A percentile compares a stretch with the other conserved stretches of the same genome.
phyloP scores from a whole-genome alignment of 2,113 vertebrate species.

The Macroglossus sobrinus region DNA sequence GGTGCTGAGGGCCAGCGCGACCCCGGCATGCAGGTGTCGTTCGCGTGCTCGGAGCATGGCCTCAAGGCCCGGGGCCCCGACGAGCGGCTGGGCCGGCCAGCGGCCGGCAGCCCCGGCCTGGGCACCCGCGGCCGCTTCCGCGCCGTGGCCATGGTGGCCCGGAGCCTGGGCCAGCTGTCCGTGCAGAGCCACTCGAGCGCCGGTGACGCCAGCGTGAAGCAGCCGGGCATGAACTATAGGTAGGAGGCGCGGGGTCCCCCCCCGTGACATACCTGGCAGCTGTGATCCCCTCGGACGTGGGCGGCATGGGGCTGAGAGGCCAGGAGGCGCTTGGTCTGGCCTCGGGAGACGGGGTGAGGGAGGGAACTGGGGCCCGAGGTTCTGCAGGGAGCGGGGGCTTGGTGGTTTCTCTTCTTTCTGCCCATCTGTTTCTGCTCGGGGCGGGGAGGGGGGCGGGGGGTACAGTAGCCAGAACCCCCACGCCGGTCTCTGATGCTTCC shows the following conservation, averaged over 20 bases:
- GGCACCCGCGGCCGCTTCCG: conserved; percentile 92
- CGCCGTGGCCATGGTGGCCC: conserved; percentile 95
- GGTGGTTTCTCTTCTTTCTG: not conserved
- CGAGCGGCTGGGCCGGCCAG: conserved; percentile 91
- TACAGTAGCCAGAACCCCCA: not conserved
- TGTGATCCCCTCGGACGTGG: not conserved
- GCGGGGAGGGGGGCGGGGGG: rapidly evolving
- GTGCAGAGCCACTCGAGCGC: conserved; percentile 88
- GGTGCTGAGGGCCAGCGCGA: not conserved
- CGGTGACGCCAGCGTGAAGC: conserved; percentile 86
- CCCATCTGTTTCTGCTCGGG: not conserved
- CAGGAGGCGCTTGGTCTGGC: not conserved
- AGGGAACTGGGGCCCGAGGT: not conserved
- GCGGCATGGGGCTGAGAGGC: not conserved
- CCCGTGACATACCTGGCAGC: not conserved
- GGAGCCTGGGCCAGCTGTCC: conserved; percentile 94
- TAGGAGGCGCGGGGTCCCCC: conserved; percentile 79
- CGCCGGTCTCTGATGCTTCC: not conserved
- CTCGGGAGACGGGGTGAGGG: not conserved
- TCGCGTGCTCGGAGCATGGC: conserved; percentile 95
- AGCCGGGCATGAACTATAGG: conserved; percentile 95
- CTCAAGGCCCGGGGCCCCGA: conserved; percentile 91
- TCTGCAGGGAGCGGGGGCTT: rapidly evolving
- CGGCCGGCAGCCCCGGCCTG: conserved; percentile 91
- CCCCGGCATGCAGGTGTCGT: conserved; percentile 94